Percentiles rank a stretch among this genome's conserved stretches.
These are phyloP conservation scores for Thryonomys swinderianus DNA, from an alignment of 2,113 vertebrate genomes.

Conservation along the genomic window DNA sequence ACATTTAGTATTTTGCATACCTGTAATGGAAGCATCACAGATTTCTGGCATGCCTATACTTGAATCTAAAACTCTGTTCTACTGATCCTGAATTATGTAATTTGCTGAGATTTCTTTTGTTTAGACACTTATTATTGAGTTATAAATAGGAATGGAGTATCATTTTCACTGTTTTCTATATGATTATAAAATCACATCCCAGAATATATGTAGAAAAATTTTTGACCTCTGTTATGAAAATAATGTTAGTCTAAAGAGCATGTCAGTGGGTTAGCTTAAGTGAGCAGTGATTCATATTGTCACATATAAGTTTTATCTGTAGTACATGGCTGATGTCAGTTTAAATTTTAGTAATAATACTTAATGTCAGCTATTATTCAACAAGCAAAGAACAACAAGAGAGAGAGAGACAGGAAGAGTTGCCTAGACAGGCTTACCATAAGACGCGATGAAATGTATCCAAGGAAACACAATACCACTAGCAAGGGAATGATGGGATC, in stretches of 20 bases:
- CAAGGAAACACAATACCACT: neutral
- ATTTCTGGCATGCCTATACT: neutral
- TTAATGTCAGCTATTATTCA: neutral
- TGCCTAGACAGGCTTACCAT: neutral
- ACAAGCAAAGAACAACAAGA: neutral
- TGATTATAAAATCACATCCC: neutral
- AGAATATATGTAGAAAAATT: neutral
- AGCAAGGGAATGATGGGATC: neutral
- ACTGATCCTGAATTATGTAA: neutral
- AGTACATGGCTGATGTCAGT: neutral
- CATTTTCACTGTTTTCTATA: neutral
- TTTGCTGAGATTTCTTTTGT: neutral
- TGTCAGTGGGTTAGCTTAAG: neutral
- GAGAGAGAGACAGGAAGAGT: neutral
- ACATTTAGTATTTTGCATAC: neutral
- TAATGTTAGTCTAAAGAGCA: neutral
- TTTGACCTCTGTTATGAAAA: neutral
- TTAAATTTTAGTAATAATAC: neutral
- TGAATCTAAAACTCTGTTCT: constrained; percentile 38
- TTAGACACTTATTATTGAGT: neutral
- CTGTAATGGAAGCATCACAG: neutral
- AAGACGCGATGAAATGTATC: neutral
- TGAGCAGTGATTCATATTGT: neutral
- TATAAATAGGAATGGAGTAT: neutral
- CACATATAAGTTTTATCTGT: neutral